Base-by-base conservation (phyloP, 2,797 vertebrate species). In the Sciurus vulgaris region DNA sequence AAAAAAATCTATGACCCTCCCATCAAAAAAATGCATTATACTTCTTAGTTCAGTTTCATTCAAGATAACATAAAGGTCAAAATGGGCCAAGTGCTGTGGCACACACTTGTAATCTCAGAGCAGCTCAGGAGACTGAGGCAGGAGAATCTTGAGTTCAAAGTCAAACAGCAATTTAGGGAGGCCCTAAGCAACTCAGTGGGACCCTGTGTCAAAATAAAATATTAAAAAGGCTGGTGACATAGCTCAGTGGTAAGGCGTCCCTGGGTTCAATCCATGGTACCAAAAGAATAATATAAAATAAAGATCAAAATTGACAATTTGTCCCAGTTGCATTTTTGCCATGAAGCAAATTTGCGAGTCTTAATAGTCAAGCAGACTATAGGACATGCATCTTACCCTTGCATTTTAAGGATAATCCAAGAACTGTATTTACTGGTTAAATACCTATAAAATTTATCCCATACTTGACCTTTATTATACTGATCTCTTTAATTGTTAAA, bases 401-500 rank as follows among this genome's bases (percentile, higher is more conserved):
- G 6, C 7, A 94, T 78, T 76, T 95, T 59, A 88, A 92, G 35
- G n/a, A 33, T 89, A 93, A 93, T 87, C 3, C 10, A 93, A 92
- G 4, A 91, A 44, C 76, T 82, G 30, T 74, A 20, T 7, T 72
- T 91, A 61, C 17, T 74, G 63, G 73, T 93, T 95, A 89, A 96
- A 94, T 79, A 1, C 86, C 83, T 61, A 44, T 59, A 90, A 81
- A 93, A 86, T 2, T 91, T 87, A 86, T 74, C 30, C 38, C 84
- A 14, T 10, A 81, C 61, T 56, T 92, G 61, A 38, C 78, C 38
- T 83, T 92, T 87, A 11, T 87, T 51, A 30, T 17, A 77, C 11
- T 86, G 41, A 87, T 63, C 12, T 38, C n/a, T 83, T 74, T 92
- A 76, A 94, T 92, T 94, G 13, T 89, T 92, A 86, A 77, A 90